Evolutionary conservation across 2,113 vertebrate genomes (phyloP).

Genomic region (Opisthocomus hoazin): DNA sequence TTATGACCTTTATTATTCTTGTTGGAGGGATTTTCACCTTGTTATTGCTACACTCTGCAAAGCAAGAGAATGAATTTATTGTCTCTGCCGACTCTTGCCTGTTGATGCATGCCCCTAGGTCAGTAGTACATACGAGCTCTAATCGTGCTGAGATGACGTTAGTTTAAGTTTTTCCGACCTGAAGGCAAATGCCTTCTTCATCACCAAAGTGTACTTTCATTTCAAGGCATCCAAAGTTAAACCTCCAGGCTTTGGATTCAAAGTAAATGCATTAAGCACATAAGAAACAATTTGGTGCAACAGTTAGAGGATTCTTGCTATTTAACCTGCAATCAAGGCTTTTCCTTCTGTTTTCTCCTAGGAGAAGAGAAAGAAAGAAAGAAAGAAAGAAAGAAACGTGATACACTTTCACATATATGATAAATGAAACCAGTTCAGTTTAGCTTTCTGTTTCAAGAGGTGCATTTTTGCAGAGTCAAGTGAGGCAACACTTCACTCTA

Average conservation of each 20-base stretch:
- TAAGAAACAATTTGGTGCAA: background rate
- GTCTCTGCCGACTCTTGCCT: constrained; percentile 21
- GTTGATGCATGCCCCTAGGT: constrained; percentile 42
- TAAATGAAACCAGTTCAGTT: background rate
- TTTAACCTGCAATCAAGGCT: background rate
- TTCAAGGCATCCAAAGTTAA: constrained; percentile 28
- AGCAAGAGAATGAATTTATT: constrained; percentile 7
- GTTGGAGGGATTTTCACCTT: constrained; percentile 21
- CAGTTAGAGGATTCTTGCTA: background rate
- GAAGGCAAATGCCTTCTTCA: constrained; percentile 55
- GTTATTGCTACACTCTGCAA: background rate
- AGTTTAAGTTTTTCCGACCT: constrained; percentile 50
- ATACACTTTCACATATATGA: background rate
- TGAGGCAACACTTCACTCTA: constrained; percentile 4
- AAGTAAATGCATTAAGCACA: background rate
- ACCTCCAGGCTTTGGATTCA: constrained; percentile 4
- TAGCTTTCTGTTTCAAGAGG: background rate
- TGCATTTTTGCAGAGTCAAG: constrained; percentile 14
- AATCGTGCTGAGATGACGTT: background rate
- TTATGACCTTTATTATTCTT: background rate
- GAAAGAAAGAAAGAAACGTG: background rate
- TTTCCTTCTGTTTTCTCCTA: background rate
- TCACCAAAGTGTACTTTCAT: background rate
- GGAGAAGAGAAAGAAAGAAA: background rate
- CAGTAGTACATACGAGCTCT: constrained; percentile 21